Conservation (phyloP, 2,797 vertebrate species). For the Chiloscyllium punctatum region DNA sequence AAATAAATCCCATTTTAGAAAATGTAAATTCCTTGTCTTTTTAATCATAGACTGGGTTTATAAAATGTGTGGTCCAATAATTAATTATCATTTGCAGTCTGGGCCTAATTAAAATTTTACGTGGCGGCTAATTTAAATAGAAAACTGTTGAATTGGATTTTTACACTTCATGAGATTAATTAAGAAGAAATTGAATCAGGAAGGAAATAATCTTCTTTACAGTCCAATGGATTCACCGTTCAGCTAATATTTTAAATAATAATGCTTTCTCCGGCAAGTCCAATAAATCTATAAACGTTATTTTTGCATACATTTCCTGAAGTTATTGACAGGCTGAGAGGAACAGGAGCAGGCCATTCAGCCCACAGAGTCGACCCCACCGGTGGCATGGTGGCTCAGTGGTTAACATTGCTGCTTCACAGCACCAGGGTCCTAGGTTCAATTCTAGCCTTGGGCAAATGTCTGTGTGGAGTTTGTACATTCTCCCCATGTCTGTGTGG, state of each 20-base stretch:
- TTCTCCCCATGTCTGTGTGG: no score
- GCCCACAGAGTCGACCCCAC: no score
- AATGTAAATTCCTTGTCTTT: not conserved
- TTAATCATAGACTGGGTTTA: not conserved
- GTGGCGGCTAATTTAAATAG: not conserved
- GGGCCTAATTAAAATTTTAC: not conserved
- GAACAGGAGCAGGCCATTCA: no score
- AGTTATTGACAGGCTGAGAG: not conserved
- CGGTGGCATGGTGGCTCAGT: no score
- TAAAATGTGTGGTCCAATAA: not conserved
- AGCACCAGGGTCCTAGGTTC: no score
- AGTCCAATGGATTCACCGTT: not conserved
- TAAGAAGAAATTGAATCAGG: not conserved
- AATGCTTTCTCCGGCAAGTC: not conserved
- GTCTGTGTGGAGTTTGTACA: no score
- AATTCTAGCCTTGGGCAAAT: no score
- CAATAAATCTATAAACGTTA: not conserved
- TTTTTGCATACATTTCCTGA: not conserved
- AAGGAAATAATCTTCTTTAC: slow-evolving; percentile 12
- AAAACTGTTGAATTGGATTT: not conserved
- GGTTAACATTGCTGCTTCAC: no score
- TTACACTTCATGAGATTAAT: not conserved
- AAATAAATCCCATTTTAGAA: slow-evolving; percentile 1
- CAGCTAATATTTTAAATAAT: not conserved
- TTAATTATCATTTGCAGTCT: not conserved